Conservation (phyloP, 1,140 invertebrate genomes). For the Steinernema khuongi region DNA sequence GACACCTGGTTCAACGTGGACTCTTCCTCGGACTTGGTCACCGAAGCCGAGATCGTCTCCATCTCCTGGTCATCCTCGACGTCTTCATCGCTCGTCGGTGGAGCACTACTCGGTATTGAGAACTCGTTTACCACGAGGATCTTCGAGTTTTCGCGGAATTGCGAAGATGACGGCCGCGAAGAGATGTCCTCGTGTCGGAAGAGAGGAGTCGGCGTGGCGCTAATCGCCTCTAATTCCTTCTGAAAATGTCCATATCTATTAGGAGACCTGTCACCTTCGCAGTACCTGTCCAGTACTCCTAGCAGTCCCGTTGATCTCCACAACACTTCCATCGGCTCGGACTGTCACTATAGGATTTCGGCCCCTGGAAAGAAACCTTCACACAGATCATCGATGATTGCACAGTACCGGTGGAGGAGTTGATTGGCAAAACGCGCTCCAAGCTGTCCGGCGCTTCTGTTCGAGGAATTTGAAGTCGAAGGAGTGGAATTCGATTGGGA, state of each 20-base stretch:
- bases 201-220: neutral
- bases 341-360: neutral
- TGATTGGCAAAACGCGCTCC: neutral
- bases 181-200: neutral
- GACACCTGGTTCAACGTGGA: constrained; percentile 5
- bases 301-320: neutral
- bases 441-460: neutral
- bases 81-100: neutral
- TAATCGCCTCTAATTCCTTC: neutral
- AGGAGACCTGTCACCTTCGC: neutral
- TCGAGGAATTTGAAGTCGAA: constrained; percentile 4
- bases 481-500: neutral
- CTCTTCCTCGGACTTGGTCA: constrained; percentile 6
- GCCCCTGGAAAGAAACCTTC: neutral
- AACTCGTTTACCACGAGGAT: neutral
- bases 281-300: neutral
- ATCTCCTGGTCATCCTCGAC: neutral
- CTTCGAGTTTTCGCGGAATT: neutral
- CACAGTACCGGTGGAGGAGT: neutral
- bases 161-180: neutral
- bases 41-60: neutral
- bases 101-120: neutral
- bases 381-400: neutral
- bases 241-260: neutral
- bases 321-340: neutral